These are phyloP conservation scores for Onchidella celtica DNA, from an alignment of 2,888 invertebrate genomes.

Conservation along the genomic window DNA sequence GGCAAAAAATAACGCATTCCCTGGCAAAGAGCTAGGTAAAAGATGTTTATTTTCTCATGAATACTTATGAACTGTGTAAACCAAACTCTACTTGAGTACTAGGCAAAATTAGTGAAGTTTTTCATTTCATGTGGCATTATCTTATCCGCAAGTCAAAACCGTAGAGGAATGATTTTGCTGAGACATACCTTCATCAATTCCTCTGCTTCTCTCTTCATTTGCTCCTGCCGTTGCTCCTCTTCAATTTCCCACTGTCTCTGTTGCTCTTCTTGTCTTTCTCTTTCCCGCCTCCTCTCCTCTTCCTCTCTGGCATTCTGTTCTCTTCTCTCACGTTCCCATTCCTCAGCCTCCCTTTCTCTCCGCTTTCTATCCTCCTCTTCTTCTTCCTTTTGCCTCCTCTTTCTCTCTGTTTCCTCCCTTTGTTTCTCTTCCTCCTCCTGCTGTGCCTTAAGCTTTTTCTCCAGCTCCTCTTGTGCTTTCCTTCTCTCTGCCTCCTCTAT, in stretches of 20 bases:
- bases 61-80: too few relatives aligned
- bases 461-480: conserved; percentile 35
- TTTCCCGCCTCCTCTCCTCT: conserved; percentile 32
- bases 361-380: conserved; percentile 26
- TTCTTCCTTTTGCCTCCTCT: conserved; percentile 29
- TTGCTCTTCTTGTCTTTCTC: conserved; percentile 17
- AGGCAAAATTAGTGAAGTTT: too few relatives aligned
- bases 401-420: conserved; percentile 51
- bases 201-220: conserved; percentile 41
- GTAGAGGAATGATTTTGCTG: too few relatives aligned
- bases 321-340: neutral
- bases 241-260: conserved; percentile 46
- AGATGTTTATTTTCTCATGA: too few relatives aligned
- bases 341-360: neutral
- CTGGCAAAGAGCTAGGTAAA: too few relatives aligned
- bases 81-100: too few relatives aligned
- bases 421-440: conserved; percentile 28
- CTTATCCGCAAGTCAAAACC: too few relatives aligned
- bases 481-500: conserved; percentile 63
- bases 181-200: conserved; percentile 41
- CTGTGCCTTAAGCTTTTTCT: neutral
- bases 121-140: too few relatives aligned
- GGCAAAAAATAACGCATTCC: too few relatives aligned
- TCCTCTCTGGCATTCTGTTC: conserved; percentile 2
- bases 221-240: conserved; percentile 41